These are phyloP conservation scores for Gnatocerus cornutus DNA, from an alignment of 2,888 invertebrate genomes.

Conservation along the genomic window DNA sequence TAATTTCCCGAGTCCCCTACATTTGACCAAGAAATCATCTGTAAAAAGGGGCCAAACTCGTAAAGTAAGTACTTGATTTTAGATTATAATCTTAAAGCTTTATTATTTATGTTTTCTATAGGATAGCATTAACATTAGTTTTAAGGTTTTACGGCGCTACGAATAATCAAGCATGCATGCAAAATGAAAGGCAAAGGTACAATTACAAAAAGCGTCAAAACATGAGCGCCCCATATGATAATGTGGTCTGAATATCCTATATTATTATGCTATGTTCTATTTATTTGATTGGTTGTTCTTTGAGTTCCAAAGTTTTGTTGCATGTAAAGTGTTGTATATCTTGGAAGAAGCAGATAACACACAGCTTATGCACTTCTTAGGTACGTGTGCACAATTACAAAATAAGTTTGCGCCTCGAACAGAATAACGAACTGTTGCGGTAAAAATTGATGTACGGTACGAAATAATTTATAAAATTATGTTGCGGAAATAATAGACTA, in stretches of 20 bases:
- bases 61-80: slow-evolving; percentile 51
- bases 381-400: too few relatives aligned
- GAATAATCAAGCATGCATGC: slow-evolving; percentile 37
- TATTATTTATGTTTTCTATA: slow-evolving; percentile 46
- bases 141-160: slow-evolving; percentile 33
- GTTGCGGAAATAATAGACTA: too few relatives aligned
- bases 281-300: neutral
- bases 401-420: too few relatives aligned
- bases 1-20: slow-evolving; percentile 26
- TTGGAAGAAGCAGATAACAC: neutral
- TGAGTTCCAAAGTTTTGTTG: slow-evolving; percentile 2
- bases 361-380: too few relatives aligned
- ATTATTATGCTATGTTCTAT: neutral
- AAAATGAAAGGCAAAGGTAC: slow-evolving; percentile 1
- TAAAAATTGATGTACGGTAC: too few relatives aligned
- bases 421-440: too few relatives aligned
- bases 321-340: slow-evolving; percentile 1
- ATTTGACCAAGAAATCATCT: slow-evolving; percentile 44
- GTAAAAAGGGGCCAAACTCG: slow-evolving; percentile 44
- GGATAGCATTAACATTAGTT: slow-evolving; percentile 47
- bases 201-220: slow-evolving; percentile 8
- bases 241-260: neutral
- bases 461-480: too few relatives aligned
- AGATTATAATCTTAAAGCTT: slow-evolving; percentile 45
- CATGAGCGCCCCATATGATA: slow-evolving; percentile 8